Percentiles rank a stretch among this genome's conserved stretches.
These are phyloP conservation scores for Neotragus pygmaeus DNA, from an alignment of 2,113 vertebrate species.

Conservation along the genomic window DNA sequence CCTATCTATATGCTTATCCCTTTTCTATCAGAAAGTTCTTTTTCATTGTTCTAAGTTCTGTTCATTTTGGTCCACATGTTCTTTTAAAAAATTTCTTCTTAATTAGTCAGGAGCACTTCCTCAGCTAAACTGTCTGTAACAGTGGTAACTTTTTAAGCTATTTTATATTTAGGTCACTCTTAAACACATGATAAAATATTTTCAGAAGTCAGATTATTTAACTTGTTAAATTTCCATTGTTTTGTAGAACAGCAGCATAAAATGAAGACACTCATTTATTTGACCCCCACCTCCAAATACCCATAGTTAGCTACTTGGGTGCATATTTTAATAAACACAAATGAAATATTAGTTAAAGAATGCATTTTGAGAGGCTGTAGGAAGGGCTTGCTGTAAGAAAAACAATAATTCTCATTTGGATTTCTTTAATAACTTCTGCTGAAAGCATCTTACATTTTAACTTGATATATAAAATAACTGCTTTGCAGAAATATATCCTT, in stretches of 20 bases:
- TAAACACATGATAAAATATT: background rate
- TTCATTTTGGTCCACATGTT: background rate
- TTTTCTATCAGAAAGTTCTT: background rate
- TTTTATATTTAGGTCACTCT: background rate
- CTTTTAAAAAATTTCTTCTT: background rate
- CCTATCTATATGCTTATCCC: background rate
- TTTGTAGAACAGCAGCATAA: background rate
- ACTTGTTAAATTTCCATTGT: background rate
- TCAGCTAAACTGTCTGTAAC: background rate
- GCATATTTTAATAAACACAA: background rate
- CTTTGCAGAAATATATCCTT: background rate
- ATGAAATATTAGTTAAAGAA: background rate
- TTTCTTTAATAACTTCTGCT: slow-evolving; percentile 12
- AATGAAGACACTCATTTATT: background rate
- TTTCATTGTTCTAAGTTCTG: background rate
- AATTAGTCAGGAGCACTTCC: background rate
- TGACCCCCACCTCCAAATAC: background rate
- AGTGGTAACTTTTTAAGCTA: background rate
- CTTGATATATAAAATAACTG: background rate
- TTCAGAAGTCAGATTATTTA: background rate
- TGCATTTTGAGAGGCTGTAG: background rate
- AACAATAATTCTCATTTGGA: background rate
- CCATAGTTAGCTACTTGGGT: background rate
- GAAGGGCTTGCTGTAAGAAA: background rate
- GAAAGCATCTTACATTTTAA: slow-evolving; percentile 13